Conservation (phyloP, 2,797 vertebrate genomes). For the Pangasius larnaudii region DNA sequence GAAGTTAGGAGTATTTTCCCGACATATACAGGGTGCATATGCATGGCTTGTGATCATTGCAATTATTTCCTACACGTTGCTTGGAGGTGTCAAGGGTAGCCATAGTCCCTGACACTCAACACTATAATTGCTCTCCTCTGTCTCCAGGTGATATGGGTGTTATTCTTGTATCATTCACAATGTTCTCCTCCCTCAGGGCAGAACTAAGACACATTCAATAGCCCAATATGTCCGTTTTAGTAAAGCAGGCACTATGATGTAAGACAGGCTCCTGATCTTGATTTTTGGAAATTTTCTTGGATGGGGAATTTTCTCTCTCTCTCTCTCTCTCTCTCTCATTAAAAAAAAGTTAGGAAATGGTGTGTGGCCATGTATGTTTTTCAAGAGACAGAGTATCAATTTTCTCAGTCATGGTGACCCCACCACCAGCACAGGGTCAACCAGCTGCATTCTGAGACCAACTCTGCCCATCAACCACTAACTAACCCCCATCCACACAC, state of each 20-base stretch:
- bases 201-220: neutral
- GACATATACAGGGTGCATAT: constrained; percentile 4
- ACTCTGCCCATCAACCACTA: constrained; percentile 15
- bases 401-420: constrained; percentile 17
- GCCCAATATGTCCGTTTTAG: constrained; percentile 7
- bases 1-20: constrained; percentile 20
- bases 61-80: constrained; percentile 47
- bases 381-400: neutral
- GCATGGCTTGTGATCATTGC: constrained; percentile 19
- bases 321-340: neutral
- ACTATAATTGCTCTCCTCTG: constrained; percentile 63
- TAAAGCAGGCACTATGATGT: constrained; percentile 4
- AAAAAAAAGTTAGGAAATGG: neutral
- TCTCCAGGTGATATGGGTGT: constrained; percentile 37
- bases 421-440: constrained; percentile 32
- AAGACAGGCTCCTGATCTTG: neutral
- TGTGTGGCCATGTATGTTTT: constrained; percentile 7
- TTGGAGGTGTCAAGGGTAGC: constrained; percentile 62
- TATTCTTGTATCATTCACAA: constrained; percentile 38
- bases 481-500: constrained; percentile 1
- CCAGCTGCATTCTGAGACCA: constrained; percentile 29
- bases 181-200: constrained; percentile 3
- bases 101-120: constrained; percentile 62
- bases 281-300: neutral
- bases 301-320: neutral